Conservation (phyloP, 1,140 invertebrate species). For the Bombus vancouverensis region DNA sequence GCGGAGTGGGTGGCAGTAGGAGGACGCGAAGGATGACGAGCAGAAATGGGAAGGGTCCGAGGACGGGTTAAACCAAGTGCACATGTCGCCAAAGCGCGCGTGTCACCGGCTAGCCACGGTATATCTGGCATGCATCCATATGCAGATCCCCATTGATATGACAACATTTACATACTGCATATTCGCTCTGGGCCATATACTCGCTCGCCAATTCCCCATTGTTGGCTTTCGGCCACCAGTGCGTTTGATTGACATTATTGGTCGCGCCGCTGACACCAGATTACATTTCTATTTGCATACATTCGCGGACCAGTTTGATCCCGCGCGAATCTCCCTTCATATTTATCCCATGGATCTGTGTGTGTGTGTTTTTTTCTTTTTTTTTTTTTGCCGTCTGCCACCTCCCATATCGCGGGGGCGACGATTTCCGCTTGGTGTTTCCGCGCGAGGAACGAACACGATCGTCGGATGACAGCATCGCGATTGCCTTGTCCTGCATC, state of each 20-base stretch:
- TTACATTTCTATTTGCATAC: conserved; percentile 84
- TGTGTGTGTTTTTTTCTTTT: rapidly evolving
- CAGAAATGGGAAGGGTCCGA: conserved; percentile 37
- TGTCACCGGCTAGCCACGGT: conserved; percentile 72
- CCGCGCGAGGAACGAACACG: not conserved
- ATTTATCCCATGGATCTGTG: conserved; percentile 13
- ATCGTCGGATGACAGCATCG: not conserved
- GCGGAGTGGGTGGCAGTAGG: conserved; percentile 4
- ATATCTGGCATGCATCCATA: conserved; percentile 81
- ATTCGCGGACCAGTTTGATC: conserved; percentile 76
- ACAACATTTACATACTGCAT: conserved; percentile 84
- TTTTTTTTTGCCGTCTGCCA: not conserved
- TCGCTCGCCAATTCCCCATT: conserved; percentile 80
- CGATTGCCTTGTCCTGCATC: not conserved
- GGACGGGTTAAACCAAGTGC: conserved; percentile 65
- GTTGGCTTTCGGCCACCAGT: conserved; percentile 81
- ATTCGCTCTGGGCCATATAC: conserved; percentile 81
- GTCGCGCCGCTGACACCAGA: conserved; percentile 82
- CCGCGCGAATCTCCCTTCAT: conserved; percentile 34
- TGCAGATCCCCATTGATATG: conserved; percentile 82
- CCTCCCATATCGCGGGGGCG: not conserved
- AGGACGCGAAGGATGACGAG: conserved; percentile 24
- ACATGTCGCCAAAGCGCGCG: conserved; percentile 77
- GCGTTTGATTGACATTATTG: conserved; percentile 83
- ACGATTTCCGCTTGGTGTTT: conserved; percentile 32